phyloP scores from a whole-genome alignment of 1,140 invertebrate genomes.

The Drosophila equinoxialis region DNA sequence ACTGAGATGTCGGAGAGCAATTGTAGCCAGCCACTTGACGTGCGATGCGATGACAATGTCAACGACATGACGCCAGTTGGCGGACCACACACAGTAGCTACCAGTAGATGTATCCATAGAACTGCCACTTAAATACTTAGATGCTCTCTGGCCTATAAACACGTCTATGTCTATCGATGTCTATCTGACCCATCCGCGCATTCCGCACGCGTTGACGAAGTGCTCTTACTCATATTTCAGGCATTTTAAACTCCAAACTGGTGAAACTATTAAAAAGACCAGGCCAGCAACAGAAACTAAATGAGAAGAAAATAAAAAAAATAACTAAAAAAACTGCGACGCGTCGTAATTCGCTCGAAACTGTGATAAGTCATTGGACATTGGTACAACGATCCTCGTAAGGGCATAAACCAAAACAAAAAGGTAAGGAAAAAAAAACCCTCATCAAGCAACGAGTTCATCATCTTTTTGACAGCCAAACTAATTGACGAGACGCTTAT shows the following conservation, averaged over 20 bases:
- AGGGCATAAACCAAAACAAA: slow-evolving; percentile 13
- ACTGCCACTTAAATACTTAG: slow-evolving; percentile 13
- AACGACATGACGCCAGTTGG: slow-evolving; percentile 73
- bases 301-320: slow-evolving; percentile 6
- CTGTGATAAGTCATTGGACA: slow-evolving; percentile 78
- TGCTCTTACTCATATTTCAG: slow-evolving; percentile 74
- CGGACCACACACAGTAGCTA: slow-evolving; percentile 54
- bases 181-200: slow-evolving; percentile 46
- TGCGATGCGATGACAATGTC: slow-evolving; percentile 71
- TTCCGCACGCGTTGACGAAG: slow-evolving; percentile 56
- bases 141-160: slow-evolving; percentile 51
- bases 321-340: slow-evolving; percentile 34
- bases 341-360: slow-evolving; percentile 78
- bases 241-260: slow-evolving; percentile 66
- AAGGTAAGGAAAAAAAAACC: slow-evolving; percentile 54
- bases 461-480: slow-evolving; percentile 83
- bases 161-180: slow-evolving; percentile 62
- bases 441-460: slow-evolving; percentile 82
- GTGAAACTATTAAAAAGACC: slow-evolving; percentile 73
- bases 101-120: not conserved
- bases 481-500: slow-evolving; percentile 82
- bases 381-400: slow-evolving; percentile 36
- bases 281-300: too few species aligned
- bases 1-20: slow-evolving; percentile 13
- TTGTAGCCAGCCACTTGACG: slow-evolving; percentile 58